phyloP scores from a whole-genome alignment of 2,888 invertebrate genomes.

The Pterostichus niger region DNA sequence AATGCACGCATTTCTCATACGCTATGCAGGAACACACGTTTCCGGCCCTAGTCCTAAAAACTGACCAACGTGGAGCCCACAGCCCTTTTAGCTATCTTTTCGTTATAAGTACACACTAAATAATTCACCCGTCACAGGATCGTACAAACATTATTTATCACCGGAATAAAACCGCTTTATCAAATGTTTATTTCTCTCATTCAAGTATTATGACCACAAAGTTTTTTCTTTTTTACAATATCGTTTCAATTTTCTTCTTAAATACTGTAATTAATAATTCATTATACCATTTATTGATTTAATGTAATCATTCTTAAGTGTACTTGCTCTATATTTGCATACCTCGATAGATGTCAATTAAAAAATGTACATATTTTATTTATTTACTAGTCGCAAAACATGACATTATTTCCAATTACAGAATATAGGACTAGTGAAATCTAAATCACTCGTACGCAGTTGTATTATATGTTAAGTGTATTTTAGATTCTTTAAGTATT shows the following conservation, averaged over 20 bases:
- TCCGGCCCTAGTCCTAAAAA: conserved; percentile 12
- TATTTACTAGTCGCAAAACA: no score
- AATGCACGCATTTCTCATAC: conserved; percentile 55
- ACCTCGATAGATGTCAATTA: no score
- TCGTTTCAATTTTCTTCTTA: background rate
- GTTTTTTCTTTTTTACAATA: background rate
- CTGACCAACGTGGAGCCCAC: background rate
- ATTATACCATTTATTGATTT: no score
- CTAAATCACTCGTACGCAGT: no score
- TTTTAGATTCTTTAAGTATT: no score
- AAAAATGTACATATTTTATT: no score
- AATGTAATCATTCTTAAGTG: no score
- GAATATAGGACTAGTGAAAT: no score
- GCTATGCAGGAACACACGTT: conserved; percentile 39
- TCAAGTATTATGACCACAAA: background rate
- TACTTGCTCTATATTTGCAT: no score
- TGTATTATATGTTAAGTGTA: no score
- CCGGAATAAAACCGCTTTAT: conserved; percentile 22
- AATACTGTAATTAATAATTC: no score
- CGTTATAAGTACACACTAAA: conserved; percentile 35
- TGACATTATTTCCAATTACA: no score
- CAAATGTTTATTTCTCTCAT: background rate
- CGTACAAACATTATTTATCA: conserved; percentile 40
- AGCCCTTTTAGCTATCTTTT: conserved; percentile 42
- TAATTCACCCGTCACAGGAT: conserved; percentile 36